A percentile compares a stretch with the other conserved stretches of the same genome.
Evolutionary conservation across 2,113 vertebrate genomes (phyloP).

Genomic region (Manacus vitellinus): DNA sequence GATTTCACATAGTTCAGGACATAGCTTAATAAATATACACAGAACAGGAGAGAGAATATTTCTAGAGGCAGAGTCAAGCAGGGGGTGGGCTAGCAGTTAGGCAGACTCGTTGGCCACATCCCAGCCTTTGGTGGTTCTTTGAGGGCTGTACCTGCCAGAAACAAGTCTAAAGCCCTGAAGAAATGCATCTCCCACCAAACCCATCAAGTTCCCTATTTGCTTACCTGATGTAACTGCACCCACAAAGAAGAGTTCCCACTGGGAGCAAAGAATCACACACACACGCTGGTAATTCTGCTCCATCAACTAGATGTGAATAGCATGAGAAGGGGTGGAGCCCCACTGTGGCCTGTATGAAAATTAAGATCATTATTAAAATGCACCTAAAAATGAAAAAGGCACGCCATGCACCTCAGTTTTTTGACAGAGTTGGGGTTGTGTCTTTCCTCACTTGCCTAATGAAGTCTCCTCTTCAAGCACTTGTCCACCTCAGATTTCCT

Average conservation of each 20-base stretch:
- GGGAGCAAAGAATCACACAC: neutral
- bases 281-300: neutral
- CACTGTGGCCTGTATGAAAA: neutral
- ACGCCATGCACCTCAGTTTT: neutral
- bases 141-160: neutral
- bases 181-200: neutral
- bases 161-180: neutral
- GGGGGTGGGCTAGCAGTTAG: neutral
- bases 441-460: neutral
- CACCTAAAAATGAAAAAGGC: neutral
- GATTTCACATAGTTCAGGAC: constrained; percentile 1
- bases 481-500: neutral
- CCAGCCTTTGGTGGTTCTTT: neutral
- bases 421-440: neutral
- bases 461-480: neutral
- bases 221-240: neutral
- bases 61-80: neutral
- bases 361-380: neutral
- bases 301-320: neutral
- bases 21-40: neutral
- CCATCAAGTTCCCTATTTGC: neutral
- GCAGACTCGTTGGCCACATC: neutral
- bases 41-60: neutral
- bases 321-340: neutral
- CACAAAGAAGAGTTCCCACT: neutral